Evolutionary conservation across 2,888 invertebrate species (phyloP).

Genomic region (Callyntrura guangdongensis): DNA sequence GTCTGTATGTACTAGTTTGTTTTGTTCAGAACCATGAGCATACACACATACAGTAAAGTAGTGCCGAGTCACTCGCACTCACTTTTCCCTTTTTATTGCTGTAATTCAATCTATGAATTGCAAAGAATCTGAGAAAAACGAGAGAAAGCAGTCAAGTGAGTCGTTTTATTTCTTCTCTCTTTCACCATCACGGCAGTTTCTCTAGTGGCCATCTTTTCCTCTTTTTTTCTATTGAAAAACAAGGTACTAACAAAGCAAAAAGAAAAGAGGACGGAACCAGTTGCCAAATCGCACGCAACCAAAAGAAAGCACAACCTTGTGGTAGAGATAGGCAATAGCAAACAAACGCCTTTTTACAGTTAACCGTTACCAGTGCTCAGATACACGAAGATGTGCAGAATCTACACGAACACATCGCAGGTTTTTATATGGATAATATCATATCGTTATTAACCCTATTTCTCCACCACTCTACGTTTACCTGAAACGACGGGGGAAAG

Average conservation of each 20-base stretch:
- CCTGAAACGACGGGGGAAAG: background rate
- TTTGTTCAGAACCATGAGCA: slow-evolving; percentile 33
- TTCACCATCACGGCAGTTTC: background rate
- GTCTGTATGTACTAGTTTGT: background rate
- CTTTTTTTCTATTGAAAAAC: background rate
- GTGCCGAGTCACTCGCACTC: background rate
- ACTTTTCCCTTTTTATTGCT: slow-evolving; percentile 59
- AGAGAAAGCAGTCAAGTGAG: slow-evolving; percentile 7
- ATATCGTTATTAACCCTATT: background rate
- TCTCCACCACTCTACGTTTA: background rate
- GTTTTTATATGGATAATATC: background rate
- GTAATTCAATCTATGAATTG: slow-evolving; percentile 69
- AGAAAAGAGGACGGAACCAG: background rate
- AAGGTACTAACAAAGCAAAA: background rate
- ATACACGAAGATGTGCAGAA: background rate
- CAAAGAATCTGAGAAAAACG: slow-evolving; percentile 31
- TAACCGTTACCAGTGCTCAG: background rate
- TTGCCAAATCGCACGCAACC: slow-evolving; percentile 30
- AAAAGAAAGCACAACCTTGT: background rate
- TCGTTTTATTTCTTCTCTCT: slow-evolving; percentile 10
- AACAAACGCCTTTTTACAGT: background rate
- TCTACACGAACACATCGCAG: background rate
- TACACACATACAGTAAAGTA: background rate
- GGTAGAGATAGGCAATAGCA: background rate
- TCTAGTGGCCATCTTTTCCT: background rate